These are phyloP conservation scores for Tangara arthus DNA, from an alignment of 2,797 vertebrate species.

Conservation along the genomic window DNA sequence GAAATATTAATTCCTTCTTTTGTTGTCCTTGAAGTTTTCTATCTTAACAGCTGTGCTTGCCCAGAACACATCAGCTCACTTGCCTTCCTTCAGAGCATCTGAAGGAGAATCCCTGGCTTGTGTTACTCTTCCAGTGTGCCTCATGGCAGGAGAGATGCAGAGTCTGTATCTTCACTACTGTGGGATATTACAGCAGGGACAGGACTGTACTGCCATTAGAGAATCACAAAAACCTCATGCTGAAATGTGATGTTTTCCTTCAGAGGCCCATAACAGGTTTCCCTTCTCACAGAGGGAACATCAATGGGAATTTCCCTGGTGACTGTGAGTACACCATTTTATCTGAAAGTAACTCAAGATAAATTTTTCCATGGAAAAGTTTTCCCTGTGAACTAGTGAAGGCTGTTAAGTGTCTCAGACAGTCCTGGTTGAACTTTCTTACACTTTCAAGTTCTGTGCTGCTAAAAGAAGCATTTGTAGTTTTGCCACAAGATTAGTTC, in stretches of 20 bases:
- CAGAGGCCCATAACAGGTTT: background rate
- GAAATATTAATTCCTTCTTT: background rate
- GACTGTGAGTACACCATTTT: background rate
- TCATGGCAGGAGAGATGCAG: background rate
- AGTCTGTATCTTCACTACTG: background rate
- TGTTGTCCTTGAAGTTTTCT: background rate
- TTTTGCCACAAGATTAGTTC: background rate
- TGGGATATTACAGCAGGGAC: background rate
- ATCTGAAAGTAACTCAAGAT: slow-evolving; percentile 2
- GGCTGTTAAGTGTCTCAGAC: background rate
- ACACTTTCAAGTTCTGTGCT: background rate
- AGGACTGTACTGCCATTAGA: background rate
- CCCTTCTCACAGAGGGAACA: background rate
- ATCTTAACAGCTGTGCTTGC: background rate
- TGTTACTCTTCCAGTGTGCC: background rate
- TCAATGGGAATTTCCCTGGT: background rate
- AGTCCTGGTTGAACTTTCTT: background rate
- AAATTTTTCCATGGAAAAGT: background rate
- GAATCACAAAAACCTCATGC: accelerated
- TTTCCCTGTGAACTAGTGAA: background rate
- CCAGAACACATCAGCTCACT: background rate
- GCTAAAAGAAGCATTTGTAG: background rate
- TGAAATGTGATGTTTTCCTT: background rate
- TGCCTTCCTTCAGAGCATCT: background rate
- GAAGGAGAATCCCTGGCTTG: background rate